Base-by-base conservation (phyloP, 2,888 invertebrate genomes). In the Cetonia aurata region DNA sequence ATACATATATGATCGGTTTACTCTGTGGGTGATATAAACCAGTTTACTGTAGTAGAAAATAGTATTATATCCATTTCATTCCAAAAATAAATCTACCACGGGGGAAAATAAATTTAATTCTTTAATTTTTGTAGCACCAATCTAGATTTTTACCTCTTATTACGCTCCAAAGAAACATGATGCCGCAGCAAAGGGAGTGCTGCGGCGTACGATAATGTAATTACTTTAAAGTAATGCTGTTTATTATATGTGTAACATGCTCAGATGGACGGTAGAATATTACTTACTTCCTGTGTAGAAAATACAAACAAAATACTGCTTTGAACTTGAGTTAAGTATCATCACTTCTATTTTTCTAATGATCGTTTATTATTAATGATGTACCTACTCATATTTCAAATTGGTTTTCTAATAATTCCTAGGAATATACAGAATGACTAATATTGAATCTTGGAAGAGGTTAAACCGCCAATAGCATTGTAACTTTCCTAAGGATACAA, bases 191-290 rank as follows among this genome's bases (percentile, higher is more conserved):
- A 25, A 25, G 25, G 10, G 10, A 53, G 25, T 53, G 15, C 53
- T 13, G n/a, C 4, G 19, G 31, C 31, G 25, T 48, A 60, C 48
- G 60, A 60, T 60, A 60, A 60, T 60, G 60, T 60, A 59, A 59
- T 59, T 59, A 59, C 59, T 59, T 44, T 59, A 44, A 44, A 59
- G 59, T 59, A 60, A 60, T 60, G 60, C 46, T 31, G 25, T 53
- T 53, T 53, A 53, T n/a, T 53, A 53, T 53, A 53, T 31, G 25
- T 31, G 9, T 15, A 25, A 48, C 46, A 60, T 33, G 60, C 25
- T 60, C 31, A 60, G 48, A 41, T 60, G 46, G 60, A 44, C 46
- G 60, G 48, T 31, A 48, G 46, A 60, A 60, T 60, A 60, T 60
- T 60, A 41, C 46, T 31, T 19, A 31, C 48, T 60, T 60, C 60